Evolutionary conservation across 2,797 vertebrate genomes (phyloP).

Genomic region (Enteromius paludinosus): DNA sequence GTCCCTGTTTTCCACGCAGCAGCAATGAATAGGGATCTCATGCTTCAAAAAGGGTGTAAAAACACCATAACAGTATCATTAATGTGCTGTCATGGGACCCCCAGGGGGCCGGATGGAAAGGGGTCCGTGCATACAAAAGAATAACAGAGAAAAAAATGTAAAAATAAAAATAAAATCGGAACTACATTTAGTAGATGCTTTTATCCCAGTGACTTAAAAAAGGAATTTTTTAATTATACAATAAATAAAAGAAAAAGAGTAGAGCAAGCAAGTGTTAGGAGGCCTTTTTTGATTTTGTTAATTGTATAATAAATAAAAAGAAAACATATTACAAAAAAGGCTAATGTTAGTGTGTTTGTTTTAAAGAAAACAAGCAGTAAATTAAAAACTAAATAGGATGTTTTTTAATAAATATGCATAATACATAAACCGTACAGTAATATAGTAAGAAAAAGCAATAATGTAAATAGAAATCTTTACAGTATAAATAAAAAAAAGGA

Average conservation of each 20-base stretch:
- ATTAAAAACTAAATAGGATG: background rate
- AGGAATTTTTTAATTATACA: too few relatives aligned
- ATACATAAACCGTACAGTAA: background rate
- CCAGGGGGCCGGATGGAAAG: background rate
- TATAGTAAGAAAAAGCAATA: background rate
- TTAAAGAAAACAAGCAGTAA: too few relatives aligned
- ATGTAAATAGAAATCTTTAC: background rate
- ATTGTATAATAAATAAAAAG: too few relatives aligned
- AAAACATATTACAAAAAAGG: too few relatives aligned
- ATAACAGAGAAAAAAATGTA: background rate
- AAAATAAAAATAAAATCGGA: too few relatives aligned
- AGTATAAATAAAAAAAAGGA: background rate
- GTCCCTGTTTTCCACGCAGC: background rate
- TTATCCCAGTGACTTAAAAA: too few relatives aligned
- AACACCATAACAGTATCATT: background rate
- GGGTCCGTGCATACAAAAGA: background rate
- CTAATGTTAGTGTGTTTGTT: too few relatives aligned
- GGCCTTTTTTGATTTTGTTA: too few relatives aligned
- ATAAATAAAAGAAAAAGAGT: too few relatives aligned
- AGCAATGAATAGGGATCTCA: background rate
- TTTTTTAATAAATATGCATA: background rate
- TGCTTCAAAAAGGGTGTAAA: background rate
- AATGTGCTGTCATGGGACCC: background rate
- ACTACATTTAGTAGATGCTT: too few relatives aligned
- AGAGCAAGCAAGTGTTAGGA: too few relatives aligned